These are phyloP conservation scores for Amblyornis subalaris DNA, from an alignment of 2,113 vertebrate genomes.

Conservation along the genomic window DNA sequence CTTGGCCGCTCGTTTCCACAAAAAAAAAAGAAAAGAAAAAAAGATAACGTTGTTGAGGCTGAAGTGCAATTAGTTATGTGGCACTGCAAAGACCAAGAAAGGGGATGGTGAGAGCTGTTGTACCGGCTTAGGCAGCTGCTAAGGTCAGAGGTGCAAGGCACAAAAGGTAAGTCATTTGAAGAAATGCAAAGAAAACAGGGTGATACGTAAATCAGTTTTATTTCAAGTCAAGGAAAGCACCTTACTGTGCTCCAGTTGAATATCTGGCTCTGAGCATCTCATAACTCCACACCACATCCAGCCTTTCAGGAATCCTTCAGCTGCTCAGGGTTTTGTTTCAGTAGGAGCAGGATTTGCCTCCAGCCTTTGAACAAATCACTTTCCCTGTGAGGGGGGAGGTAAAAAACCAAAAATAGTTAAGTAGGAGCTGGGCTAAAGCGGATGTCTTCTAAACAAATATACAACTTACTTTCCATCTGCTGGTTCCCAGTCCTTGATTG, in stretches of 20 bases:
- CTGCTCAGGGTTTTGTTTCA: neutral
- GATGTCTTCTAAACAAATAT: slow-evolving; percentile 29
- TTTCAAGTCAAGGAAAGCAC: neutral
- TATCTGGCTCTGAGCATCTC: neutral
- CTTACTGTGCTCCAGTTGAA: neutral
- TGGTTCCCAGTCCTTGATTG: neutral
- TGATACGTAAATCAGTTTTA: neutral
- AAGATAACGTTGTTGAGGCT: neutral
- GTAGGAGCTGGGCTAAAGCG: neutral
- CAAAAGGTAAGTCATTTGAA: neutral
- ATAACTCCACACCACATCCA: neutral
- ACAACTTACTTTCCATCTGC: slow-evolving; percentile 3
- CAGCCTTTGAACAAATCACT: neutral
- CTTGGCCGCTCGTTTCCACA: rapidly evolving
- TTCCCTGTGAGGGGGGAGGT: neutral
- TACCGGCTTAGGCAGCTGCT: neutral
- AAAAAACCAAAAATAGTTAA: neutral
- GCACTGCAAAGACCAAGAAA: neutral
- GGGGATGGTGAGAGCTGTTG: neutral
- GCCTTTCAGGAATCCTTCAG: neutral
- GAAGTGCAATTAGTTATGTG: neutral
- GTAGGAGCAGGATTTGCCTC: neutral
- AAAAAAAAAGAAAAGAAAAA: neutral
- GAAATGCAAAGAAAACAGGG: neutral
- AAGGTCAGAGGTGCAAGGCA: neutral